Conservation (phyloP, 2,797 vertebrate genomes). For the Antrozous pallidus region DNA sequence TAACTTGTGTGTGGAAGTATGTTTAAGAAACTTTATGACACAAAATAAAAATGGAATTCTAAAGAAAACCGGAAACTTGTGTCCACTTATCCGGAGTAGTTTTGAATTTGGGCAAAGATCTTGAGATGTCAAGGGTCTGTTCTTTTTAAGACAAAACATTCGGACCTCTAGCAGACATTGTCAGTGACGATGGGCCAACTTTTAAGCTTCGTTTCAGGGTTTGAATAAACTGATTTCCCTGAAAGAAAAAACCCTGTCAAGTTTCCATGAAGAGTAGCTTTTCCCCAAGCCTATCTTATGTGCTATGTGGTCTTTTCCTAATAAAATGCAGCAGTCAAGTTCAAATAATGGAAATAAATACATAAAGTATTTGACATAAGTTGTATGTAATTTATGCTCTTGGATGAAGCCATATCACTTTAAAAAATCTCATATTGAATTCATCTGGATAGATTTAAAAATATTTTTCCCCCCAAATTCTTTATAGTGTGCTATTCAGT, state of each 20-base stretch:
- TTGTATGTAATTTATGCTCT: background rate
- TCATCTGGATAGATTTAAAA: background rate
- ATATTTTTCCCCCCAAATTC: background rate
- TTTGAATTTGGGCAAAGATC: background rate
- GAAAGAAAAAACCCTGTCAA: constrained; percentile 41
- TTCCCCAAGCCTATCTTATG: constrained; percentile 55
- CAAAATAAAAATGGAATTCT: background rate
- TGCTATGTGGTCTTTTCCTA: background rate
- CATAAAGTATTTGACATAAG: background rate
- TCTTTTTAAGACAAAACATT: constrained; percentile 51
- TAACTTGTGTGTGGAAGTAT: background rate
- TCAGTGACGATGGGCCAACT: constrained; percentile 26
- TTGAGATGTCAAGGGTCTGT: background rate
- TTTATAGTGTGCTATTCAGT: background rate
- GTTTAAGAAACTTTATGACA: background rate
- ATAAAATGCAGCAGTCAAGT: background rate
- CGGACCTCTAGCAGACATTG: background rate
- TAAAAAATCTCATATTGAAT: constrained; percentile 24
- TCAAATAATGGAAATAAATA: constrained; percentile 54
- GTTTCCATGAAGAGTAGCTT: constrained; percentile 59
- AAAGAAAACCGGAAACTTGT: background rate
- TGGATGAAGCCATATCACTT: background rate
- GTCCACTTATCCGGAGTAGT: background rate
- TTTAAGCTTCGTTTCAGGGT: constrained; percentile 63
- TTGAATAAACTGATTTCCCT: constrained; percentile 60